Base-by-base conservation (phyloP, 2,797 vertebrate genomes). In the Gastrophryne carolinensis region DNA sequence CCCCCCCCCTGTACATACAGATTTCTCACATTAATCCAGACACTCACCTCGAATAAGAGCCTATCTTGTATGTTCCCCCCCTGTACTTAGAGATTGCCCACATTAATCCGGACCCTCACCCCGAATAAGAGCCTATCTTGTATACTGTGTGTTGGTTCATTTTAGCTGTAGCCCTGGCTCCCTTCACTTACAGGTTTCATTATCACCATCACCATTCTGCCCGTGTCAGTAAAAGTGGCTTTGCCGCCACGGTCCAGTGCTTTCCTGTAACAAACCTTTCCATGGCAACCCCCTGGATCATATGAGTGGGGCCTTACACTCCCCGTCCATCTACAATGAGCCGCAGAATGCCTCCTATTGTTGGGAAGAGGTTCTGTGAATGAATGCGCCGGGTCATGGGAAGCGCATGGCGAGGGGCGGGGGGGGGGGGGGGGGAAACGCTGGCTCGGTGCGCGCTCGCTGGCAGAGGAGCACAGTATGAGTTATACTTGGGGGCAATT, bases 371-470 rank as follows among this genome's bases (percentile, higher is more conserved):
- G 35, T 8, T 17, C 39, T 68, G 56, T 50, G 64, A 75, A 67
- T 68, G 63, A 52, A 57, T 74, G 65, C 57, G 52, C 29, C 73
- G 32, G 64, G 41, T 75, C 73, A 75, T 75, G 63, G 61, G 73
- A 75, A 66, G 35, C 47, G 63, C 60, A 61, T 17, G 41, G 56
- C 23, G 58, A 65, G 47, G 50, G n/a, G n/a, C n/a, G n/a, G n/a
- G n/a, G 23, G 56, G 19, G 26, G 12, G 39, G n/a, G n/a, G 23
- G 56, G 19, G 26, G 12, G 39, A 19, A 74, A 66, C 26, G 56
- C 53, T 57, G 58, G 52, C 50, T 39, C 41, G 49, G 63, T 61
- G 37, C 49, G 26, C 61, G 24, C 30, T 63, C 29, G 27, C 57
- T 37, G 47, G 39, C 27, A 39, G 39, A 73, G 63, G n/a, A n/a